Base-by-base conservation (phyloP, 92 coral and sea anemone genomes). In the Siderastrea radians region DNA sequence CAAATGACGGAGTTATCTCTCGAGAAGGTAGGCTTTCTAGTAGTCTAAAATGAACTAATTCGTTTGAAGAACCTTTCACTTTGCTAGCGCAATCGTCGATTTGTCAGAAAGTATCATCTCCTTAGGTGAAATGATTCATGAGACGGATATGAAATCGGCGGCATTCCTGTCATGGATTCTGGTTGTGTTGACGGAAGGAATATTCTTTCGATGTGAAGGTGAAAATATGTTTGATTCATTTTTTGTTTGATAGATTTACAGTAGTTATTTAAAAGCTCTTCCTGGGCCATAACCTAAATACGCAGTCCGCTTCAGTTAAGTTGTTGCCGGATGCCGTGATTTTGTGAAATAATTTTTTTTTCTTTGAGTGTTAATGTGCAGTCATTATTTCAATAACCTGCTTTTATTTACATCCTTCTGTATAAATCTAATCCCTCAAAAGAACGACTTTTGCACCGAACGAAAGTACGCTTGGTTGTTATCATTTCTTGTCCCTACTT, bases 171-270 rank as follows among this genome's bases (percentile, higher is more conserved):
- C 38, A 15, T 57, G 14, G 49, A 45, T 46, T n/a, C 11, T 79
- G 83, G 48, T 79, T n/a, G 46, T 64, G 72, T 48, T 79, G 72
- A 6, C 14, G n/a, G 72, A 79, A 2, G 68, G 48, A 79, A 79
- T 63, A 64, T 79, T 79, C 49, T 47, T 46, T 63, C n/a, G 72
- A 43, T 79, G 83, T 63, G 72, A 49, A 63, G 83, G 83, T 79
- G 63, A 79, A 64, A 19, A 47, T 78, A 62, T 7, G 48, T 78
- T 62, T 16, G 5, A 79, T 26, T 3, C 11, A 57, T 11, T 63
- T 50, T 16, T 52, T 16, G 16, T 64, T 4, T 61, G 38, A 26
- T 7, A 48, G 46, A 15, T 61, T 62, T 45, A 7, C 49, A 59
- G 55, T 10, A 47, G 4, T 16, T 8, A 4, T 47, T 47, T 45